phyloP scores from a whole-genome alignment of 2,888 invertebrate species.

The Drosophila planitibia region DNA sequence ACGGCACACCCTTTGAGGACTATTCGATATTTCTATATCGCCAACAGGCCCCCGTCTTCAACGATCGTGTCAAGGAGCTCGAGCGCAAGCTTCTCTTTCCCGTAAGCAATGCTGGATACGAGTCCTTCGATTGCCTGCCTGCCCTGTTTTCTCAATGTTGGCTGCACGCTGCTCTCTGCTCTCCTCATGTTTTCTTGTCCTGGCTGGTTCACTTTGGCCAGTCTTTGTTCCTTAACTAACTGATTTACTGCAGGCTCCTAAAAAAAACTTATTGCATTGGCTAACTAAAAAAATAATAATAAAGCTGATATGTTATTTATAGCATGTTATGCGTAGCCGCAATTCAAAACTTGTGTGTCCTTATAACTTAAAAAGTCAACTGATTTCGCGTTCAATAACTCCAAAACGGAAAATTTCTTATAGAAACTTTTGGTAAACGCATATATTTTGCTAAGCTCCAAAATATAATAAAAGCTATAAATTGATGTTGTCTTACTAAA shows the following conservation, averaged over 20 bases:
- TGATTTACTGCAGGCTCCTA: conserved; percentile 6
- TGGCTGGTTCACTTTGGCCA: conserved; percentile 17
- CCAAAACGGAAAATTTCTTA: not conserved
- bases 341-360: conserved; percentile 3
- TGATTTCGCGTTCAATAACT: not conserved
- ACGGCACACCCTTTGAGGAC: conserved; percentile 90
- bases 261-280: conserved; percentile 8
- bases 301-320: conserved; percentile 2
- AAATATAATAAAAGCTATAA: conserved; percentile 10
- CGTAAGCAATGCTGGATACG: conserved; percentile 86
- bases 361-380: not conserved
- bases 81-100: conserved; percentile 91
- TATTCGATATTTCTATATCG: conserved; percentile 94
- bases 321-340: conserved; percentile 19
- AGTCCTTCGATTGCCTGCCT: conserved; percentile 49
- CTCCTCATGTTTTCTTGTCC: conserved; percentile 15
- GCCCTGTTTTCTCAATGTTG: conserved; percentile 30
- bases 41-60: conserved; percentile 93
- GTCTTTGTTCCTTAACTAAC: conserved; percentile 28
- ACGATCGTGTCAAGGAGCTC: conserved; percentile 93
- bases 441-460: not conserved
- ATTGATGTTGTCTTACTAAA: conserved; percentile 35
- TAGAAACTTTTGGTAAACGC: not conserved
- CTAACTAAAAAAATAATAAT: conserved; percentile 24
- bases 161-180: conserved; percentile 38